Evolutionary conservation across 2,113 vertebrate genomes (phyloP), one percentile per base, ranked within the genome.

Genomic region (Marmota flaviventris): DNA sequence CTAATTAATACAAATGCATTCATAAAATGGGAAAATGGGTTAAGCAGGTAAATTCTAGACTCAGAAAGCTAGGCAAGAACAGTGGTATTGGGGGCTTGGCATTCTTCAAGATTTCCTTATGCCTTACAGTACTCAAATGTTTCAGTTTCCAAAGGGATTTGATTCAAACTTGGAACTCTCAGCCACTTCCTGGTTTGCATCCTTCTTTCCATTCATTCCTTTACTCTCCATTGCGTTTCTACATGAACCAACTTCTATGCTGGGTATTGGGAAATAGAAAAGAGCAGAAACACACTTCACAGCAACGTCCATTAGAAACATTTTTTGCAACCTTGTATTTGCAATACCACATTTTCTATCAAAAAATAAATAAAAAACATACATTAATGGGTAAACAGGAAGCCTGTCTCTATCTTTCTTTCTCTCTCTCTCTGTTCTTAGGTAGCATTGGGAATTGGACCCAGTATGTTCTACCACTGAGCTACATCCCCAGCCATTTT

Each of bases 151-250:
- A 4, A 17, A 81, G 42, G 1, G 0, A 63, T 45, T 76, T 76
- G 85, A 81, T 92, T 95, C 17, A 89, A 34, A 87, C 77, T 34
- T 39, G 29, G 18, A 89, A 72, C 76, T 87, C n/a, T 25, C 61
- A 63, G 25, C 61, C 37, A 75, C n/a, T 37, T 83, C 10, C 73
- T 61, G 20, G 13, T 69, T 37, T 91, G 56, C n/a, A 7, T 53
- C 17, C 2, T 45, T 75, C 56, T 61, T 89, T 75, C 32, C 8
- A 61, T 18, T 67, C 25, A 89, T 27, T 37, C 51, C 20, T 45
- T 37, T 18, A 12, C 2, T 58, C 2, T 45, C 10, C 37, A 58
- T 9, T 42, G 0, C 2, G 11, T 51, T 86, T 25, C 1, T 51
- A 27, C 13, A 16, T 73, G 61, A 11, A 1, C 7, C 48, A 20